Base-by-base conservation (phyloP, 2,113 vertebrate species). In the Grus americana region DNA sequence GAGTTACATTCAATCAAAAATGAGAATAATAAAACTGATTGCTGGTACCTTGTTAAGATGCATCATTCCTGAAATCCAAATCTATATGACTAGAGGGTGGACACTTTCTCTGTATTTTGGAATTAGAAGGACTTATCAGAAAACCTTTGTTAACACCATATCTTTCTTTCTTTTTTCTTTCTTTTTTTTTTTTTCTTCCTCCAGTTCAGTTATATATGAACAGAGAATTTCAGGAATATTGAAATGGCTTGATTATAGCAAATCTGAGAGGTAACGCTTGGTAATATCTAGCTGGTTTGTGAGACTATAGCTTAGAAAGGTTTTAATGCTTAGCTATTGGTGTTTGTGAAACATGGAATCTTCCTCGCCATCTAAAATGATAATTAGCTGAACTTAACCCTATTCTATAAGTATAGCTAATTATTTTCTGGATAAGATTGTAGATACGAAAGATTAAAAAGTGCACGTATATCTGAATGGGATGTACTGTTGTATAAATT, bases 231-330 rank as follows among this genome's bases (percentile, higher is more conserved):
- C 75, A 62, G 85, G 90, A 36, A 3, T 98, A 86, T 54, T 98
- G 73, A 68, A 97, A 15, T 98, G 98, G 98, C 90, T 98, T 78
- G 98, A 98, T 94, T 90, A 98, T 24, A 75, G 94, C 75, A 95
- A 97, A 27, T 38, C 96, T 83, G 34, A 98, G 55, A 98, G 98
- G 98, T 98, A 98, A 95, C 9, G 8, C 5, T 17, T 67, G 57
- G 4, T 68, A 57, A 59, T 42, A 58, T n/a, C 49, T 52, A 26
- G 5, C 21, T 66, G 36, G 11, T 58, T 88, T 94, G 58, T 83
- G 21, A 74, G 24, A 67, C 11, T 38, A 7, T 17, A 52, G 15
- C 10, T 91, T 79, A 44, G 29, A 79, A 65, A n/a, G 18, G 2
- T 80, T 88, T 71, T 67, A 61, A 76, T 66, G 18, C 30, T 82